Base-by-base conservation (phyloP, 2,888 invertebrate species). In the Plutella xylostella region DNA sequence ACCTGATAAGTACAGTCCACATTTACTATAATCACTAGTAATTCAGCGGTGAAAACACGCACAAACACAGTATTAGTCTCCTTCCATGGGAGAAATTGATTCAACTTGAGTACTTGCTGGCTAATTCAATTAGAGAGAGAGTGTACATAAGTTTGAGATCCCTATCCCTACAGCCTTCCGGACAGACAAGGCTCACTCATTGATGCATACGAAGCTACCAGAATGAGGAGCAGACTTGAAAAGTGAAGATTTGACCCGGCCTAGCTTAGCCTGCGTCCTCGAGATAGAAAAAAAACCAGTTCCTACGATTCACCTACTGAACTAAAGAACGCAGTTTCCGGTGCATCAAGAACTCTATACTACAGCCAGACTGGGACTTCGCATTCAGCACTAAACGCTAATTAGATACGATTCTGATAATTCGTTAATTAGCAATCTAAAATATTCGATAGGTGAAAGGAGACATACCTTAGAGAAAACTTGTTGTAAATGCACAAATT, bases 391-490 rank as follows among this genome's bases (percentile, higher is more conserved):
- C 12, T 19, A 14, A 30, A 20, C 34, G 42, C 34, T 42, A 17
- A 42, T 15, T 25, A 25, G 25, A 21, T 35, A 15, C 25, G 35
- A 45, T 28, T 17, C 30, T 18, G 28, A 4, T 43, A 43, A 43
- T 39, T 43, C 21, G 28, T 14, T 34, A 46, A 66, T 62, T 63
- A 68, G 54, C 57, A 58, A 55, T 58, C 58, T 66, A 63, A 65
- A 68, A 61, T 73, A 72, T 74, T 67, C 64, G 65, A 63, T 73
- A 65, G 70, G 82, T 83, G 82, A 83, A 83, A 83, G 82, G 80
- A 55, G 71, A 73, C 82, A 73, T 80, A 83, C 82, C 80, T 78
- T 70, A 51, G 63, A 63, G 57, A 65, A 63, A 63, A 62, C 60
- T 65, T 53, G 58, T 56, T 54, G 52, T 47, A 53, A 55, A 55